These are phyloP conservation scores for Mixornis gularis DNA, from an alignment of 2,113 vertebrate species.

Conservation along the genomic window DNA sequence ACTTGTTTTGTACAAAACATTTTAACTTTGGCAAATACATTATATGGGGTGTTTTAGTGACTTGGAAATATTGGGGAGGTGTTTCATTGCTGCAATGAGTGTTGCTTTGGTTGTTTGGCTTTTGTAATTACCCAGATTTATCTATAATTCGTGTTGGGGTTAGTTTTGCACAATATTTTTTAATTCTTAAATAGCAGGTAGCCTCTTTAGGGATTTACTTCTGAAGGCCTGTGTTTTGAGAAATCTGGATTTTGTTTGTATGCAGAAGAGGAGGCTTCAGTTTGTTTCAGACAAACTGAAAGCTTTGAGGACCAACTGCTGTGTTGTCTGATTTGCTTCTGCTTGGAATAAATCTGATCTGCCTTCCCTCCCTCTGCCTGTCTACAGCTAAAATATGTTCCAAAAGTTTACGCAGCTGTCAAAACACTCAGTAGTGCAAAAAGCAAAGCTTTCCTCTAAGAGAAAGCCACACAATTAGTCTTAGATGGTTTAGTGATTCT, in stretches of 20 bases:
- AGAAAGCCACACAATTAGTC: not conserved
- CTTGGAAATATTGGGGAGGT: not conserved
- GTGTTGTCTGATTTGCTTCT: not conserved
- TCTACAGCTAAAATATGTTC: not conserved
- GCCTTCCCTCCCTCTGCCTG: not conserved
- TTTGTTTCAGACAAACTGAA: not conserved
- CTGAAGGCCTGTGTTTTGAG: not conserved
- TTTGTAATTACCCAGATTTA: not conserved
- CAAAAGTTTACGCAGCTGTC: slow-evolving; percentile 3
- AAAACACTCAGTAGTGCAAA: not conserved
- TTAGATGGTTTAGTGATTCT: not conserved
- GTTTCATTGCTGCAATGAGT: not conserved
- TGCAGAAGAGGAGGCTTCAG: not conserved
- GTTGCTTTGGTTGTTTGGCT: not conserved
- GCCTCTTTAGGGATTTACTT: not conserved
- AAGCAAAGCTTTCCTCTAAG: not conserved
- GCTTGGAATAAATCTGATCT: not conserved
- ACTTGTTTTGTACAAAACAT: not conserved
- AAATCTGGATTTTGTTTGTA: not conserved
- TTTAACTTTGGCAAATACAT: not conserved
- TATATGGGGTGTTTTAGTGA: not conserved
- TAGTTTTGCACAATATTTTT: not conserved
- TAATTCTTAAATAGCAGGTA: not conserved
- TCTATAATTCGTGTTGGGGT: not conserved
- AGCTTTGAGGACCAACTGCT: not conserved